Conservation (phyloP, 2,113 vertebrate species). For the Nematolebias whitei region DNA sequence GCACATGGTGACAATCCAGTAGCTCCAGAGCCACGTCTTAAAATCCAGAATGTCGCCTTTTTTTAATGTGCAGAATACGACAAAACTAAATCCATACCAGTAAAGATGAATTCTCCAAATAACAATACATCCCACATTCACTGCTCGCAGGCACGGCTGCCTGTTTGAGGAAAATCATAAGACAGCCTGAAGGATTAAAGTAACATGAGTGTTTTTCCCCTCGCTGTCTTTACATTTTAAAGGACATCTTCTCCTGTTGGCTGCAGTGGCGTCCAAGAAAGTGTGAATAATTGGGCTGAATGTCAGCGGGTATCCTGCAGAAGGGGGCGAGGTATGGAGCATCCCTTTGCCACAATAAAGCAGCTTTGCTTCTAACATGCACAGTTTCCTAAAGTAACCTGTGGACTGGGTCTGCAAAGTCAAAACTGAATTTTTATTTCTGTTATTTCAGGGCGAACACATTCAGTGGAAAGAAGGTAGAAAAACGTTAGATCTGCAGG, state of each 20-base stretch:
- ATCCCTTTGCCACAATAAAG: slow-evolving; percentile 50
- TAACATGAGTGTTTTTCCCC: slow-evolving; percentile 58
- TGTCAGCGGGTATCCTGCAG: slow-evolving; percentile 74
- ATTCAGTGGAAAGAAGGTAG: neutral
- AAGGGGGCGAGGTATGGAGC: slow-evolving; percentile 57
- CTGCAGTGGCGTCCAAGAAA: slow-evolving; percentile 66
- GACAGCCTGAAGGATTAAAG: slow-evolving; percentile 47
- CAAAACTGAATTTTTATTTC: neutral
- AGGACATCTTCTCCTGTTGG: slow-evolving; percentile 71
- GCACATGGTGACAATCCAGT: no score
- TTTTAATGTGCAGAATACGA: slow-evolving; percentile 12
- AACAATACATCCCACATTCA: slow-evolving; percentile 21
- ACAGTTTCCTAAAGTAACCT: neutral
- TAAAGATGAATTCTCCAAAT: slow-evolving; percentile 26
- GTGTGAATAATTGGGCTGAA: slow-evolving; percentile 78
- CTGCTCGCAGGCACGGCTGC: slow-evolving; percentile 21
- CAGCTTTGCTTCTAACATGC: slow-evolving; percentile 31
- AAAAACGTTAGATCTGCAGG: neutral
- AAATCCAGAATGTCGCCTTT: neutral
- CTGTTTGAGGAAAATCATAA: slow-evolving; percentile 42
- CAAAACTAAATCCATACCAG: slow-evolving; percentile 20
- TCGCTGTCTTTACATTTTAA: slow-evolving; percentile 66
- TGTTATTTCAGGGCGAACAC: neutral
- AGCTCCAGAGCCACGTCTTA: neutral
- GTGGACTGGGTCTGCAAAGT: neutral